Evolutionary conservation across 2,797 vertebrate species (phyloP), one percentile per base, ranked within the genome.

Genomic region (Scyliorhinus canicula): DNA sequence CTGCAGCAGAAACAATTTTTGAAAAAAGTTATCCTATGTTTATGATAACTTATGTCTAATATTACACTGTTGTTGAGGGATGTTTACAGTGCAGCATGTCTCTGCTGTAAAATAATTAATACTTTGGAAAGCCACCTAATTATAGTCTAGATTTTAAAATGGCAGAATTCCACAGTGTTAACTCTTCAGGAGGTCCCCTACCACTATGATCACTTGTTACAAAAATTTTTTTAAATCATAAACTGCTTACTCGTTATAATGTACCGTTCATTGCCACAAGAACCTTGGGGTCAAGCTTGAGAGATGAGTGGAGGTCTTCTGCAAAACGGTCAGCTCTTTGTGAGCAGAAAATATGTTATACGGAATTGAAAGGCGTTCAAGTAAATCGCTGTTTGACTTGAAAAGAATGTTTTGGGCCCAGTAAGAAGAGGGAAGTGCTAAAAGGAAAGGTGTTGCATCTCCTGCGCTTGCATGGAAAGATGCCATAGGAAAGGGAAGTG

Each of bases 1-100:
- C 97, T 97, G 97, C 97, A 31, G 44, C 65, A 31, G 91, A 35
- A 94, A 74, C 14, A 35, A n/a, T 19, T 31, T 52, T 52, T 93
- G 31, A 6, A 74, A 94, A 74, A 93, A 12, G 67, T 71, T 94
- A 35, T 94, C 65, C 93, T 94, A 71, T 94, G 93, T 74, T 94
- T 94, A 71, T 74, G 65, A 71, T 94, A 94, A 74, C 93, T 47
- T 69, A 16, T 93, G 91, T 31, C 60, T 52, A 74, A 94, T 94
- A 94, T 94, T 94, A 94, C 65, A 44, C 28, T 74, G 67, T 55
- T 71, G 93, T 74, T 74, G 65, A 94, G 67, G 44, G 31, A 35
- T 94, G 65, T 50, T 71, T 74, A 24, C 21, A 35, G 67, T 35
- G 65, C 67, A 52, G 67, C 8, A 31, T 71, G 40, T 67, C 28